Evolutionary conservation across 2,797 vertebrate genomes (phyloP), one percentile per base, ranked within the genome.

Genomic region (Decapterus maruadsi): DNA sequence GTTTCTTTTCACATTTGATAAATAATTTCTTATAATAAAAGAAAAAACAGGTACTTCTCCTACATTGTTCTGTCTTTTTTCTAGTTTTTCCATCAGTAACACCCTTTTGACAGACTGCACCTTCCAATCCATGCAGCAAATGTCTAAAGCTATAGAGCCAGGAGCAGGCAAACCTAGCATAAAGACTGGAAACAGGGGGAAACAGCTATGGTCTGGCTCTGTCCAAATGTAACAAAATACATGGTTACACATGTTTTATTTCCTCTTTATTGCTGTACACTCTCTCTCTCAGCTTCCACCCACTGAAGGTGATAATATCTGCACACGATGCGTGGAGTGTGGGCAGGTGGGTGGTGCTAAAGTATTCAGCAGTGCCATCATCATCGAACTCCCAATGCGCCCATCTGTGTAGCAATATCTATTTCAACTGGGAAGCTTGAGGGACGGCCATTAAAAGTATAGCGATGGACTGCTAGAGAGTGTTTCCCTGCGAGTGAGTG

Each of bases 381-480:
- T 48, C 82, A 59, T 55, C 77, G 80, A 10, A 26, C 75, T 79
- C 77, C 73, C 64, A 60, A 17, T 19, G 45, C 68, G 72, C 62
- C 29, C 56, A 19, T 68, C 73, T 72, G 38, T 81, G 46, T 13
- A 31, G 17, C 38, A 36, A 76, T 53, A 76, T 84, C 68, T 65
- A 26, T 78, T 84, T 68, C 64, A 81, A 72, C 72, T 79, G 70
- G 75, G 72, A 72, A 45, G 40, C 42, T 59, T 16, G 14, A 69
- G 72, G 75, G 61, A 78, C 68, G 42, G 10, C 64, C 56, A 67
- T 75, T 59, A 76, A 75, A 73, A 57, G 83, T 51, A 80, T 26
- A 26, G 64, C 2, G 12, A 65, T 51, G 46, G 75, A 63, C 57
- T 74, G 60, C 61, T 36, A 57, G 22, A 20, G 59, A 80, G 61